A percentile compares a stretch with the other conserved stretches of the same genome.
Conservation (phyloP, 2,113 vertebrate genomes). For the Gopherus flavomarginatus region DNA sequence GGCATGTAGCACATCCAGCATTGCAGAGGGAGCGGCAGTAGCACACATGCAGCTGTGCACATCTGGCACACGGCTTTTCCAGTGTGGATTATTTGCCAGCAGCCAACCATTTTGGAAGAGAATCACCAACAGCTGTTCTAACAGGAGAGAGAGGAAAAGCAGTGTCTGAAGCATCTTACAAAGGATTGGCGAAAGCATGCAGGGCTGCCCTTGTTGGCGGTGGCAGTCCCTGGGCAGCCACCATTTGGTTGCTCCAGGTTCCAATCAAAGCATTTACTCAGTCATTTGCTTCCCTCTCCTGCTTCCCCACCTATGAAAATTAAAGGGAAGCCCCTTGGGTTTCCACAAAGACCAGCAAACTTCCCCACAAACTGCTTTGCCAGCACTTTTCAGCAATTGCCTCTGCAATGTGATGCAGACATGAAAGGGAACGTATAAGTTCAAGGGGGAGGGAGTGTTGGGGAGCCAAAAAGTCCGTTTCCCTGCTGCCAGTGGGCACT, state of each 20-base stretch:
- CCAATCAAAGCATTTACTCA: fast-evolving
- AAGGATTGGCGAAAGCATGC: fast-evolving
- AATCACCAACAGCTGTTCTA: fast-evolving
- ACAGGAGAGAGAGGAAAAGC: background rate
- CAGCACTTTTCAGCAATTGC: background rate
- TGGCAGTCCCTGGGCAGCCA: fast-evolving
- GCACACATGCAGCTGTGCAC: background rate
- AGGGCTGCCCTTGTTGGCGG: fast-evolving
- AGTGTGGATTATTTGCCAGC: background rate
- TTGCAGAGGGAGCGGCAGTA: fast-evolving
- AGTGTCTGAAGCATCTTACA: background rate
- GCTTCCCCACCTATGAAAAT: fast-evolving
- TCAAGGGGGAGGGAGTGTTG: background rate
- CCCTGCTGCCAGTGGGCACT: background rate
- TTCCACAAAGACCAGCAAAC: fast-evolving
- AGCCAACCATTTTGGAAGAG: background rate
- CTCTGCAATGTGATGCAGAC: background rate
- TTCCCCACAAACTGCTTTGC: fast-evolving
- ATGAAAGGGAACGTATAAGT: fast-evolving
- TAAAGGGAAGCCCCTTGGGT: background rate
- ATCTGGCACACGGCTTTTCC: slow-evolving; percentile 29
- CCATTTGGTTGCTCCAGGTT: background rate
- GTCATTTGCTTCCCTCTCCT: background rate
- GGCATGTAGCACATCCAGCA: fast-evolving
- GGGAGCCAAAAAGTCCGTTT: background rate